Evolutionary conservation across 2,113 vertebrate species (phyloP), one percentile per base, ranked within the genome.

Genomic region (Morphnarchus princeps): DNA sequence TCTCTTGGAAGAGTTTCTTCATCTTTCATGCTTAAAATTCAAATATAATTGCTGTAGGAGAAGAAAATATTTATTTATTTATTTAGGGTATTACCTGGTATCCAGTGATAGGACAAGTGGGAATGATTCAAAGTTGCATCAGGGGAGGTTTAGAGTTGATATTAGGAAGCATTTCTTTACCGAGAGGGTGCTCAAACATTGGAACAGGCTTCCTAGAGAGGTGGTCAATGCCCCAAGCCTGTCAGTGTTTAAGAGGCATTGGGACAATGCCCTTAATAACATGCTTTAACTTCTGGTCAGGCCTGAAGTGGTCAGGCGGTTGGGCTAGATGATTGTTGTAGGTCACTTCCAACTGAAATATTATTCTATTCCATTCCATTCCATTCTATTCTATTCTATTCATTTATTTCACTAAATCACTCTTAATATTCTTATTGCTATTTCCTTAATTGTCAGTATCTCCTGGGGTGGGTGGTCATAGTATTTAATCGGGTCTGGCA

Each of bases 111-210:
- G 7, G 28, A 29, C 7, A 0, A 4, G 1, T 54, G 26, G 9
- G 13, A 52, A 58, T 26, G 6, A 3, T 80, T 63, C 16, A 62
- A 72, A 67, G 20, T 32, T 76, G 19, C 0, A 1, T 11, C 34
- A 38, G 34, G 9, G 25, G 5, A 79, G 2, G 16, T 93, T 76
- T 82, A 62, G 10, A 31, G 11, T 20, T 36, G 22, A 20, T 5
- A 32, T 28, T 55, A 82, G 20, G 14, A 89, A 69, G 6, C 5
- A 22, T 79, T 71, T 36, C 5, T 52, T 74, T 82, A n/a, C 22
- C 0, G 13, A 40, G 10, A 57, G 25, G 7, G 10, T 15, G 4
- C 1, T 4, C 16, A 59, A 84, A 72, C 13, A 38, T 2, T 49
- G 34, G 10, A 77, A 63, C 11, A 59, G 3, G 2, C 4, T 83